Base-by-base conservation (phyloP, 2,113 vertebrate species). In the Suncus etruscus region DNA sequence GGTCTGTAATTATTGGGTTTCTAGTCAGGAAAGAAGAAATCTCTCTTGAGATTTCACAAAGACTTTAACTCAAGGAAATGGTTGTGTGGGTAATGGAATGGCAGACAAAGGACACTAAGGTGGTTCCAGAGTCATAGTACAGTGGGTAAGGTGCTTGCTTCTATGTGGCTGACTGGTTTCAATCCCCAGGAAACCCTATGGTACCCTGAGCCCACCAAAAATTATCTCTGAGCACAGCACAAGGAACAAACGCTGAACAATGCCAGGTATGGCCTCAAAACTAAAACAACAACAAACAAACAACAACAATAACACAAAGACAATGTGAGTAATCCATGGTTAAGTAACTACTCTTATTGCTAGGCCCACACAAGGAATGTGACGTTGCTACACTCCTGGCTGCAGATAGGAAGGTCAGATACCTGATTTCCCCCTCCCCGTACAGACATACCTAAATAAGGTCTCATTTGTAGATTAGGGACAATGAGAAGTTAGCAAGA, bases 11-110 rank as follows among this genome's bases (percentile, higher is more conserved):
- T 25, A 61, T 79, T 27, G 77, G 54, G 50, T 48, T 76, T n/a
- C 27, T 51, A 63, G 31, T 45, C 24, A 58, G 70, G 50, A 72
- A 91, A 81, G 73, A 6, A 48, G 51, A 89, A 76, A 27, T 25
- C 2, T 31, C 8, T 89, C 18, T 47, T 89, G 54, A 31, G 73
- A 68, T 68, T 89, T 85, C 47, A 92, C 20, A 31, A 89, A 32
- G 25, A 70, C 80, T 89, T 70, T 73, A 87, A 69, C 50, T 39
- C 9, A 91, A 29, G 51, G 10, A 58, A 88, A 27, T 77, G 25
- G 29, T 15, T 69, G n/a, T 12, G 6, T 14, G 25, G 5, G 25
- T 31, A 70, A 73, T 54, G 29, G 18, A n/a, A 88, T 4, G 1
- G 39, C 3, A 31, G 24, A 61, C 8, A 24, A 25, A 47, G 10